A percentile compares a stretch with the other conserved stretches of the same genome.
phyloP scores from a whole-genome alignment of 35 echinoderm and acorn worm genomes.

The Ptychodera flava region DNA sequence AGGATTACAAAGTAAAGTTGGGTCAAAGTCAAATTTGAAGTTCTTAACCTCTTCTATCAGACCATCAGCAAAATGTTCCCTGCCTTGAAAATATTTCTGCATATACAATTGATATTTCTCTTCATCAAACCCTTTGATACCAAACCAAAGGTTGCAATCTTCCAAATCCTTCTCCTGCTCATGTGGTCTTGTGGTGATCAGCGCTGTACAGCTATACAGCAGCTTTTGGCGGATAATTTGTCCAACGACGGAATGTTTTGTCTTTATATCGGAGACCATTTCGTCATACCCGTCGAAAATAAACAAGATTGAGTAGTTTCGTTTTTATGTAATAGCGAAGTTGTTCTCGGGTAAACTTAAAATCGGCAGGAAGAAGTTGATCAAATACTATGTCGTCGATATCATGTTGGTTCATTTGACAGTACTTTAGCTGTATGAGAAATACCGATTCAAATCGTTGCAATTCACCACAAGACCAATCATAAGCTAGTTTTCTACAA shows the following conservation, averaged over 20 bases:
- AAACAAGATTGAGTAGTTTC: neutral
- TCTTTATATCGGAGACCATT: neutral
- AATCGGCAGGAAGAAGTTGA: neutral
- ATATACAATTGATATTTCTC: neutral
- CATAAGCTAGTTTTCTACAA: neutral
- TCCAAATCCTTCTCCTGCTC: neutral
- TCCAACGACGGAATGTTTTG: neutral
- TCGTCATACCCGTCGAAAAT: neutral
- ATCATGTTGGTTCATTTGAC: neutral
- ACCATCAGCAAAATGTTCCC: neutral
- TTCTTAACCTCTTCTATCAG: neutral
- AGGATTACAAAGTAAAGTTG: neutral
- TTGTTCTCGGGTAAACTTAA: neutral
- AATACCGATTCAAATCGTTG: neutral
- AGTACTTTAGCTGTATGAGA: neutral
- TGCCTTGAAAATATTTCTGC: neutral
- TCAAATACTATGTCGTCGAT: neutral
- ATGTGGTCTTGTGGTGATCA: neutral
- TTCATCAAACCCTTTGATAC: neutral
- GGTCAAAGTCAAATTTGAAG: neutral
- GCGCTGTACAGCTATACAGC: neutral
- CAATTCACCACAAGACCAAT: neutral
- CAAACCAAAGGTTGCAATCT: neutral
- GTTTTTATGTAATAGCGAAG: neutral
- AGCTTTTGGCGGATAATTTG: neutral